Evolutionary conservation across 2,113 vertebrate species (phyloP).

Genomic region (Athene cunicularia): DNA sequence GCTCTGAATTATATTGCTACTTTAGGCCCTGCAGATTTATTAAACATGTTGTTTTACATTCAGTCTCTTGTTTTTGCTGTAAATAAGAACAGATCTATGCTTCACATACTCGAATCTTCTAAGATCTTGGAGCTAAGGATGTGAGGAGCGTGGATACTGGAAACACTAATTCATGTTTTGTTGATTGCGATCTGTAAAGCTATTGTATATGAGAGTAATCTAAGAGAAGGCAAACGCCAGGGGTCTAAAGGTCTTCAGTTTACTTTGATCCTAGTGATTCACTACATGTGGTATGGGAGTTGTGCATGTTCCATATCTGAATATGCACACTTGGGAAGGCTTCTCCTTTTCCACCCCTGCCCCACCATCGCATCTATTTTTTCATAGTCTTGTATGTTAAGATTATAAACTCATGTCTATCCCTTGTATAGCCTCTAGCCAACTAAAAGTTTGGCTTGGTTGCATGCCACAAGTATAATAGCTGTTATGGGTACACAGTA

Average conservation of each 20-base stretch:
- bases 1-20: conserved; percentile 77
- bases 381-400: not conserved
- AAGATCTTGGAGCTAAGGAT: conserved; percentile 1
- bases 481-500: not conserved
- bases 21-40: conserved; percentile 75
- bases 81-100: conserved; percentile 80
- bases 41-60: conserved; percentile 78
- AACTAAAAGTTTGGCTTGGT: not conserved
- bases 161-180: not conserved
- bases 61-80: conserved; percentile 73
- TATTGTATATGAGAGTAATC: not conserved
- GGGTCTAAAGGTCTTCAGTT: not conserved
- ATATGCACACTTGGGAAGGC: not conserved
- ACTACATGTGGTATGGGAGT: accelerated
- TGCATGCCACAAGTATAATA: not conserved
- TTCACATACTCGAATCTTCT: conserved; percentile 33
- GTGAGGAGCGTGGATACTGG: conserved; percentile 13
- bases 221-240: not conserved
- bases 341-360: accelerated
- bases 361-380: not conserved
- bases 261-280: not conserved
- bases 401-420: not conserved
- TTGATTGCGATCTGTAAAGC: not conserved
- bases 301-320: accelerated
- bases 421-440: not conserved